Evolutionary conservation across 1,140 invertebrate genomes (phyloP), one percentile per base, ranked within the genome.

Genomic region (Dinoponera quadriceps): DNA sequence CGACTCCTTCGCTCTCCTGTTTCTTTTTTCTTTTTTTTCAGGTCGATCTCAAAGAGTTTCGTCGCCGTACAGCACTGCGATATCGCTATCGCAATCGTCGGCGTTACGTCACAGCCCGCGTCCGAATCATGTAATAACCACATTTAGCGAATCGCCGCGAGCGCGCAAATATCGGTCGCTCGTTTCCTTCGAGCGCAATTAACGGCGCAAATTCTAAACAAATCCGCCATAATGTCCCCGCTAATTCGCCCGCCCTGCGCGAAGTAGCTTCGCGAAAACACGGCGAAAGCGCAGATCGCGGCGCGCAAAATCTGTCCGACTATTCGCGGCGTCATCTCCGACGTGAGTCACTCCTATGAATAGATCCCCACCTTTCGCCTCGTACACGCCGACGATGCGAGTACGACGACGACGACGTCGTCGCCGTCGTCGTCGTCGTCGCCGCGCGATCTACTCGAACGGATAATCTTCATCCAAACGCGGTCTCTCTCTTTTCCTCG

Each of bases 291-390:
- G 86, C 86, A 87, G 81, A 87, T 85, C 83, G 88, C 90, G 86
- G 89, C 89, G 90, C 90, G 90, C 90, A 91, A 91, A 91, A 91
- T 91, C 90, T 90, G 89, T 85, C 86, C 88, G 90, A 90, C 90
- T 91, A 91, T 91, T 91, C 91, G 88, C 91, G 91, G 81, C 90
- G 91, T 91, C 91, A 91, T 91, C 90, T 91, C 86, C 82, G 80
- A 88, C 85, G 57, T 91, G 91, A 91, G 82, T 91, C 91, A 91
- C 88, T 91, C 90, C 91, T 91, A 91, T 91, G 90, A 91, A 91
- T 91, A 91, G 91, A 90, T 90, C 86, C 84, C 88, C 85, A 89
- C 88, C 88, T 89, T 89, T 89, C 82, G 85, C 87, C 87, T 75
- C 82, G 59, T 74, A 44, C 48, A 71, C 68, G 38, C 54, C 75